Evolutionary conservation across 1,140 invertebrate genomes (phyloP), one percentile per base, ranked within the genome.

Genomic region (Aphelenchoides besseyi): DNA sequence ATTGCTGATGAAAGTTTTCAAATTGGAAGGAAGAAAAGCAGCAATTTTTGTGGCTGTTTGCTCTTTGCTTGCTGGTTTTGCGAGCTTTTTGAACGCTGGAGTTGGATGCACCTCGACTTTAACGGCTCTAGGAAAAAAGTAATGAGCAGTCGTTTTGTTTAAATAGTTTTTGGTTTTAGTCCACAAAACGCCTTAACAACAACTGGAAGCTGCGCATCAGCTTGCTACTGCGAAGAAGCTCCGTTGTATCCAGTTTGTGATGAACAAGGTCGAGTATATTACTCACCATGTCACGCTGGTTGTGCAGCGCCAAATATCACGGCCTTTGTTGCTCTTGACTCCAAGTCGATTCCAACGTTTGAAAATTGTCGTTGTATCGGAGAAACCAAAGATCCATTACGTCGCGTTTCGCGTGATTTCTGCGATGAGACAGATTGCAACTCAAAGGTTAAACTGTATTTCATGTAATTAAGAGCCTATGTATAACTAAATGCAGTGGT

Each of bases 161-260:
- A 37, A 66, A 16, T 32, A 3, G 16, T 66, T 41, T 33, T 33
- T 36, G 16, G n/a, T 36, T 83, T 68, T 30, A 75, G 74, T 63
- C 26, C 35, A 2, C 69, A 52, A 5, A 74, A 78, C 37, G 35
- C 26, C 0, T 79, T 80, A 52, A 83, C 84, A 59, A 82, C 70
- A 63, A 83, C 82, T 1, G 18, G 32, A 2, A 37, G 37, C 52
- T 83, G 82, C 59, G 71, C 80, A 33, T 29, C 63, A 1, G 77
- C 72, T 12, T 83, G 82, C 70, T 29, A 48, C 32, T 83, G 82
- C 66, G 81, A 82, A 26, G 57, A 57, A 8, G 71, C 74, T 23
- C 79, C 83, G 5, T 48, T 83, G 8, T 83, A 82, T 67, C 82
- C 82, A 48, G 82, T 83, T 32, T 83, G 82, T 64, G 77, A 80